Evolutionary conservation across 2,888 invertebrate species (phyloP).

Genomic region (Cerastis rubricosa): DNA sequence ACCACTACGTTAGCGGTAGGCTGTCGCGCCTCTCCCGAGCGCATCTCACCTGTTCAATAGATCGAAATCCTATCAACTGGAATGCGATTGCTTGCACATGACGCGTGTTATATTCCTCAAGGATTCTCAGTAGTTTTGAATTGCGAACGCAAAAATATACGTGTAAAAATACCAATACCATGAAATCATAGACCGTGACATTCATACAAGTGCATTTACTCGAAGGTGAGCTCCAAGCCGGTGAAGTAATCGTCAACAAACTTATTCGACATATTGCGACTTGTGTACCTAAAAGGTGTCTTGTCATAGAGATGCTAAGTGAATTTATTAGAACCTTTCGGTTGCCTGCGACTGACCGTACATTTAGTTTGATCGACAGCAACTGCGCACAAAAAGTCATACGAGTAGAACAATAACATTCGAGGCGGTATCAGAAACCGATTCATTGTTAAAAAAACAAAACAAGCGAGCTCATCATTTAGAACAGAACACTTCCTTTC

Average conservation of each 20-base stretch:
- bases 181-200: constrained; percentile 51
- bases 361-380: constrained; percentile 6
- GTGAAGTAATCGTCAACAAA: constrained; percentile 65
- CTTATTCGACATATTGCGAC: constrained; percentile 53
- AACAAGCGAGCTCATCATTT: constrained; percentile 78
- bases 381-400: constrained; percentile 41
- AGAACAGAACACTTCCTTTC: constrained; percentile 83
- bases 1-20: constrained; percentile 70
- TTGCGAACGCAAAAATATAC: constrained; percentile 35
- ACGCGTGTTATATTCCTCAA: constrained; percentile 67
- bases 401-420: constrained; percentile 39
- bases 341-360: constrained; percentile 59
- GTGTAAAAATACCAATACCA: constrained; percentile 30
- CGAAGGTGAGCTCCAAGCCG: constrained; percentile 34
- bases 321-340: constrained; percentile 74
- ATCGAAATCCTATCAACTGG: constrained; percentile 76
- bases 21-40: constrained; percentile 68
- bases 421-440: constrained; percentile 62
- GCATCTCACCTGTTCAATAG: constrained; percentile 76
- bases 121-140: constrained; percentile 55
- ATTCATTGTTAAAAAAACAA: constrained; percentile 79
- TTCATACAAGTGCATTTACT: constrained; percentile 37
- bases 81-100: constrained; percentile 71
- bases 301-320: constrained; percentile 66
- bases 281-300: constrained; percentile 25